Percentiles rank a stretch among this genome's conserved stretches.
phyloP scores from a whole-genome alignment of 2,797 vertebrate genomes.

The Knipowitschia caucasica region DNA sequence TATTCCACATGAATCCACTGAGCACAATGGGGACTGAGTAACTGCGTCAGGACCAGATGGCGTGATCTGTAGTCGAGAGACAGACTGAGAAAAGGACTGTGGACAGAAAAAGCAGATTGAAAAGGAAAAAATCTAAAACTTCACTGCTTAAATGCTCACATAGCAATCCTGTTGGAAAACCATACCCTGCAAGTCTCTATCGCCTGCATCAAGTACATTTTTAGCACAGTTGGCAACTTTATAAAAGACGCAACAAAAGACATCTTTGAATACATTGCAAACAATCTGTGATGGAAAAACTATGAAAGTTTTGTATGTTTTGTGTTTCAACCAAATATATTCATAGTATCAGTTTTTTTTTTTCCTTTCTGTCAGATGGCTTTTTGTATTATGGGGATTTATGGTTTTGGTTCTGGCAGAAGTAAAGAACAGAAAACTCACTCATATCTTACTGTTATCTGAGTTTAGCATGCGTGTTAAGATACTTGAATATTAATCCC shows the following conservation, averaged over 20 bases:
- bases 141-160: constrained; percentile 1
- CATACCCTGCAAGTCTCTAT: no score
- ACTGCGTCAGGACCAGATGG: constrained; percentile 57
- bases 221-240: not conserved
- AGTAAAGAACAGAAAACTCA: no score
- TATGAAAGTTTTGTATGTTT: not conserved
- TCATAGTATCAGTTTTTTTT: not conserved
- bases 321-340: not conserved
- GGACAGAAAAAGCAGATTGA: constrained; percentile 1
- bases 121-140: not conserved
- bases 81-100: not conserved
- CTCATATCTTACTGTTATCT: no score
- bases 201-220: not conserved
- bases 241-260: constrained; percentile 1
- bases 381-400: not conserved
- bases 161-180: not conserved
- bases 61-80: constrained; percentile 20
- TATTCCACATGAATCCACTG: constrained; percentile 59
- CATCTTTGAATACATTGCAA: constrained; percentile 1
- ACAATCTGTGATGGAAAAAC: not conserved
- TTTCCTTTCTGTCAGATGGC: not conserved
- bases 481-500: no score
- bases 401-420: no score
- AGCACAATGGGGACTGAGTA: constrained; percentile 53
- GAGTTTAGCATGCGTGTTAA: no score